These are phyloP conservation scores for Apteryx owenii DNA, from an alignment of 2,113 vertebrate species.

Conservation along the genomic window DNA sequence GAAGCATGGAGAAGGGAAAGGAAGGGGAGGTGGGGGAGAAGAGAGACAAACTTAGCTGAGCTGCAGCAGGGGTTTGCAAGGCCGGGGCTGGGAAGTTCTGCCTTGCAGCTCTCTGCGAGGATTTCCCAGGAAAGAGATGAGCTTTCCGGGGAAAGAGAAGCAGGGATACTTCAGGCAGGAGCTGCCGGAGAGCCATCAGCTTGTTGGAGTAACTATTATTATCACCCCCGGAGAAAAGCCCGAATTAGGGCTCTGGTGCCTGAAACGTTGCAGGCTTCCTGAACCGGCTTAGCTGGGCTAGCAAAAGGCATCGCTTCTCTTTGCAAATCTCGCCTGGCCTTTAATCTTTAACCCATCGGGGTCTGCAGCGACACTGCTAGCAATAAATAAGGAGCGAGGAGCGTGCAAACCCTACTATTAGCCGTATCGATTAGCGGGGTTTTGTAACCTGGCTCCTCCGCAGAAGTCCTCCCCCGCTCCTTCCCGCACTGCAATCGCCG, in stretches of 20 bases:
- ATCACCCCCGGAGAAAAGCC: neutral
- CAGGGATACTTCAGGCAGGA: neutral
- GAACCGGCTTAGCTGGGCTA: neutral
- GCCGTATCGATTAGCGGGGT: neutral
- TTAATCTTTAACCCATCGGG: neutral
- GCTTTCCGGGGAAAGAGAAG: neutral
- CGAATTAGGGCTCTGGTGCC: accelerated
- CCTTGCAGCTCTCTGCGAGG: accelerated
- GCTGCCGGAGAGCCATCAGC: neutral
- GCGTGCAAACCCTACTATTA: constrained; percentile 31
- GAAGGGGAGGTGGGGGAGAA: neutral
- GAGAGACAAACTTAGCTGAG: neutral
- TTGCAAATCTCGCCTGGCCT: neutral
- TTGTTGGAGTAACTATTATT: neutral
- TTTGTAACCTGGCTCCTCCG: neutral
- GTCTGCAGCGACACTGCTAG: neutral
- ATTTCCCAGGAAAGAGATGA: neutral
- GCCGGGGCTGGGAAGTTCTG: neutral
- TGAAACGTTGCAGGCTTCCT: neutral
- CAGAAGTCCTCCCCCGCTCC: neutral
- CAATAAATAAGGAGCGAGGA: neutral
- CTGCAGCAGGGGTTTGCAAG: neutral
- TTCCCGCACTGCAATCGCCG: neutral
- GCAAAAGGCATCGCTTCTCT: neutral
- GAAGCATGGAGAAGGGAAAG: constrained; percentile 40